Evolutionary conservation across 2,888 invertebrate species (phyloP).

Genomic region (Argynnis bischoffii): DNA sequence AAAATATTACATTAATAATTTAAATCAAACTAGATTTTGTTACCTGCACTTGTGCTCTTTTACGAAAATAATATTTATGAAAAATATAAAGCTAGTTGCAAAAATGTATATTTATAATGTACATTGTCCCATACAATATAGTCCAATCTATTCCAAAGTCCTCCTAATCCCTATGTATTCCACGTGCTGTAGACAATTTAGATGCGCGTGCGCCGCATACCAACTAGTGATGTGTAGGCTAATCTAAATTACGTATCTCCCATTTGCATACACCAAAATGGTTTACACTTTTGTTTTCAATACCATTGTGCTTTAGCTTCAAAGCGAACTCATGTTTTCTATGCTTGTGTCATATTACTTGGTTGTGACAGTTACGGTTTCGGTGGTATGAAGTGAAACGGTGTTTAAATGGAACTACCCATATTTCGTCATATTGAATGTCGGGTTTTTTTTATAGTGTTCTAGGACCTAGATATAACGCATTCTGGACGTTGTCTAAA

Average conservation of each 20-base stretch:
- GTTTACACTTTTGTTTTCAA: constrained; percentile 34
- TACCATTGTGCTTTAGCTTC: background rate
- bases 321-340: constrained; percentile 7
- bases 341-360: background rate
- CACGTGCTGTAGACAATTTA: constrained; percentile 31
- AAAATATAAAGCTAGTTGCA: too few species aligned
- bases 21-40: too few species aligned
- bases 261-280: constrained; percentile 26
- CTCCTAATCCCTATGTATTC: constrained; percentile 24
- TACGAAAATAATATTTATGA: background rate
- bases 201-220: constrained; percentile 30
- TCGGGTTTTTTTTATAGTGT: too few species aligned
- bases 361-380: background rate
- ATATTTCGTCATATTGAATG: too few species aligned
- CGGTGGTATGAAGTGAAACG: too few species aligned
- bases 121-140: background rate
- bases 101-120: too few species aligned
- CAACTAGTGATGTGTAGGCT: constrained; percentile 19
- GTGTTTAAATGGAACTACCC: too few species aligned
- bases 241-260: constrained; percentile 31
- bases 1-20: too few species aligned
- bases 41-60: too few species aligned
- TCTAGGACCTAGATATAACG: too few species aligned
- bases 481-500: too few species aligned
- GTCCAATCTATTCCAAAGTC: background rate